Conservation (phyloP, 2,888 invertebrate species). For the Brachylomia viminalis region DNA sequence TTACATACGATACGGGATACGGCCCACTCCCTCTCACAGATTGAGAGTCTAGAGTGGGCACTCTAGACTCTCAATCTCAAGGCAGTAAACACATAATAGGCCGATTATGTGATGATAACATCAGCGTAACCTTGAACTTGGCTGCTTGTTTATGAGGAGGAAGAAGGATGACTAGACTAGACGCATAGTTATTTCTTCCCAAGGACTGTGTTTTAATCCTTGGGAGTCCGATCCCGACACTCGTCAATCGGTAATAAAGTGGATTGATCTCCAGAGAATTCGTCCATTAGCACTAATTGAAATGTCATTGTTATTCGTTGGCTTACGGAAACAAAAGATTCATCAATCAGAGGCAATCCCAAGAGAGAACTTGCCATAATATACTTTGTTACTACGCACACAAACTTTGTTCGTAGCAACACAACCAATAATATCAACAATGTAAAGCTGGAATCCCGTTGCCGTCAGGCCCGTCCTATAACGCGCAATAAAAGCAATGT, state of each 20-base stretch:
- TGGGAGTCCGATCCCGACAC: neutral
- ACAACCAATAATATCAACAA: conserved; percentile 41
- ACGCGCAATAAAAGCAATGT: conserved; percentile 73
- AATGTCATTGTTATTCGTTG: conserved; percentile 10
- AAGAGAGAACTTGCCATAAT: neutral
- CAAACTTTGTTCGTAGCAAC: conserved; percentile 29
- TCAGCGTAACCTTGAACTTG: neutral
- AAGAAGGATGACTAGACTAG: neutral
- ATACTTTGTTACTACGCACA: neutral
- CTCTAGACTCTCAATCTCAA: no score
- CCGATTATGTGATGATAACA: neutral
- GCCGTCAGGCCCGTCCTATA: conserved; percentile 48
- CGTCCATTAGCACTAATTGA: conserved; percentile 16
- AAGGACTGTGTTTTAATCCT: neutral
- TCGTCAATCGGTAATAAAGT: neutral
- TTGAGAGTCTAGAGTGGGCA: neutral
- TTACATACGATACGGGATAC: no score
- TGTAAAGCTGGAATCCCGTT: conserved; percentile 59
- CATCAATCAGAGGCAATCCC: conserved; percentile 30
- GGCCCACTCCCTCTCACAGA: neutral
- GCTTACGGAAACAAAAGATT: neutral
- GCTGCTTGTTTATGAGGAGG: neutral
- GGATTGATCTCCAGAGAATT: neutral
- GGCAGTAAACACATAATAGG: neutral
- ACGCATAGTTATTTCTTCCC: neutral